phyloP scores from a whole-genome alignment of 2,797 vertebrate species.

The Clarias pachynema region DNA sequence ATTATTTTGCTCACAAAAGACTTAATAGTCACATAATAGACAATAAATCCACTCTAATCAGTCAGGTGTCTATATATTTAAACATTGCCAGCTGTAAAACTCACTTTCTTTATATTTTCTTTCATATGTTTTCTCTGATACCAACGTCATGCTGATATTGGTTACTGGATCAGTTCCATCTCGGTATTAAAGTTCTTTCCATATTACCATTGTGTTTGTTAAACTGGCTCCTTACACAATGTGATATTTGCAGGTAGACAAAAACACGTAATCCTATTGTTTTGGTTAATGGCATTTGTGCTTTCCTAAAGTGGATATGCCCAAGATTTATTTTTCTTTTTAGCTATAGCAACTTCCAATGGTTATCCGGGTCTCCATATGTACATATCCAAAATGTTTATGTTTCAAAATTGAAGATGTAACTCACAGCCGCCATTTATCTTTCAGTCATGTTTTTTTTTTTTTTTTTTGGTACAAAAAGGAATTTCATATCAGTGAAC shows the following conservation, averaged over 20 bases:
- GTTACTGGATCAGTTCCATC: neutral
- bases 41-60: neutral
- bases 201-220: neutral
- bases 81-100: neutral
- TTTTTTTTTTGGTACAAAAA: constrained; percentile 20
- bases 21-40: neutral
- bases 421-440: constrained; percentile 18
- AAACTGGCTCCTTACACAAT: neutral
- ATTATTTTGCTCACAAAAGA: neutral
- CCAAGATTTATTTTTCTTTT: neutral
- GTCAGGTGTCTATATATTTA: neutral
- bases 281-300: neutral
- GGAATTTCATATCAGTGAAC: constrained; percentile 62
- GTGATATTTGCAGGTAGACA: neutral
- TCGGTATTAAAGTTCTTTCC: neutral
- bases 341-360: neutral
- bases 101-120: neutral
- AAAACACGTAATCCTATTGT: neutral
- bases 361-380: neutral
- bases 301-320: neutral
- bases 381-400: neutral
- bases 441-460: constrained; percentile 54
- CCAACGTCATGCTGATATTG: neutral
- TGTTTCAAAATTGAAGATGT: neutral
- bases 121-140: neutral